Conservation (phyloP, 2,797 vertebrate genomes). For the Austrolebias charrua region DNA sequence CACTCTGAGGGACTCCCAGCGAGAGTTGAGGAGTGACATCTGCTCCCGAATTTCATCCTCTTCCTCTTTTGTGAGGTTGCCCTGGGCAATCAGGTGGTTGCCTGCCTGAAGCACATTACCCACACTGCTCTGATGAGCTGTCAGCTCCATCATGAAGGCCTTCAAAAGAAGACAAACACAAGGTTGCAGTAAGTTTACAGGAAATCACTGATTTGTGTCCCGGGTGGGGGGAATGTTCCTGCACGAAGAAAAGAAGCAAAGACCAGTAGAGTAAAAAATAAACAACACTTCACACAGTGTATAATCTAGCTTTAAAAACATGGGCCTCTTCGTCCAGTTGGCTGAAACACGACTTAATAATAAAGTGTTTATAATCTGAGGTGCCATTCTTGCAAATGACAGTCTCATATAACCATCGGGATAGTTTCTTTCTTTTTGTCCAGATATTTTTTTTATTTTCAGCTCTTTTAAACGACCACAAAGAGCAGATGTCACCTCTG, state of each 20-base stretch:
- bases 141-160: slow-evolving; percentile 98
- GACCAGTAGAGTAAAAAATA: neutral
- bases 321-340: neutral
- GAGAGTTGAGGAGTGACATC: slow-evolving; percentile 93
- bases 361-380: slow-evolving; percentile 9
- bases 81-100: slow-evolving; percentile 93
- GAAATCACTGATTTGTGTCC: slow-evolving; percentile 1
- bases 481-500: slow-evolving; percentile 35
- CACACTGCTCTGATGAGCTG: slow-evolving; percentile 95
- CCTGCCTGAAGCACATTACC: slow-evolving; percentile 94
- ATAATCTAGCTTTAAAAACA: neutral
- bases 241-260: neutral
- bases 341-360: slow-evolving; percentile 9
- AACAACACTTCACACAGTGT: neutral
- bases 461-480: slow-evolving; percentile 3
- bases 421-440: slow-evolving; percentile 6
- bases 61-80: slow-evolving; percentile 90
- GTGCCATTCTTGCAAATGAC: slow-evolving; percentile 30
- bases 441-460: too few species aligned
- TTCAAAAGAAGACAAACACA: slow-evolving; percentile 41
- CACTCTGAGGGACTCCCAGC: slow-evolving; percentile 93
- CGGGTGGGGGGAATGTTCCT: too few species aligned
- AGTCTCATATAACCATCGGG: slow-evolving; percentile 30
- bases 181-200: neutral
- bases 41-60: slow-evolving; percentile 97